Evolutionary conservation across 2,797 vertebrate species (phyloP).

Genomic region (Rhincodon typus): DNA sequence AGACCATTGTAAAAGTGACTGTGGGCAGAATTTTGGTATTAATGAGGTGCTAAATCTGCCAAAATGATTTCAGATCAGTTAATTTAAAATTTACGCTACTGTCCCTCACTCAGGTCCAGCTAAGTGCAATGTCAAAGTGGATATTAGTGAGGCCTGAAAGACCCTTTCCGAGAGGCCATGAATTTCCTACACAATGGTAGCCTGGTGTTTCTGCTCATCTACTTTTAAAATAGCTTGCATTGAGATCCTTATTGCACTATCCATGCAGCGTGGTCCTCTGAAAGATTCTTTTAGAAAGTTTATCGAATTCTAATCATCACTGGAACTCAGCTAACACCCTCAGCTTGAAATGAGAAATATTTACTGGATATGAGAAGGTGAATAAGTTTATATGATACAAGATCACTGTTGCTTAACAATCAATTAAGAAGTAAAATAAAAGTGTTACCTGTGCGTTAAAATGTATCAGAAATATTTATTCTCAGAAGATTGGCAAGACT

Average conservation of each 20-base stretch:
- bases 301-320: not conserved
- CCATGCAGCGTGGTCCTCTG: not conserved
- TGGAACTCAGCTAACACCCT: not conserved
- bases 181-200: not conserved
- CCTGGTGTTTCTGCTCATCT: not conserved
- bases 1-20: not conserved
- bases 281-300: not conserved
- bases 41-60: not conserved
- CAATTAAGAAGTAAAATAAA: slow-evolving; percentile 9
- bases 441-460: not conserved
- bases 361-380: not conserved
- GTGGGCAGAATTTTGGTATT: not conserved
- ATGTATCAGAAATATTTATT: slow-evolving; percentile 12
- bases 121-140: not conserved
- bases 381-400: not conserved
- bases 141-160: not conserved
- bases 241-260: not conserved
- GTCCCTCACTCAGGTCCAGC: not conserved
- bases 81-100: not conserved
- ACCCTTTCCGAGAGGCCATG: not conserved
- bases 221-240: not conserved
- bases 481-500: not conserved
- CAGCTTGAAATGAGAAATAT: not conserved
- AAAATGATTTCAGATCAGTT: not conserved
- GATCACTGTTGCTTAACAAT: slow-evolving; percentile 8